Evolutionary conservation across 1,140 invertebrate genomes (phyloP).

Genomic region (Dufourea novaeangliae): DNA sequence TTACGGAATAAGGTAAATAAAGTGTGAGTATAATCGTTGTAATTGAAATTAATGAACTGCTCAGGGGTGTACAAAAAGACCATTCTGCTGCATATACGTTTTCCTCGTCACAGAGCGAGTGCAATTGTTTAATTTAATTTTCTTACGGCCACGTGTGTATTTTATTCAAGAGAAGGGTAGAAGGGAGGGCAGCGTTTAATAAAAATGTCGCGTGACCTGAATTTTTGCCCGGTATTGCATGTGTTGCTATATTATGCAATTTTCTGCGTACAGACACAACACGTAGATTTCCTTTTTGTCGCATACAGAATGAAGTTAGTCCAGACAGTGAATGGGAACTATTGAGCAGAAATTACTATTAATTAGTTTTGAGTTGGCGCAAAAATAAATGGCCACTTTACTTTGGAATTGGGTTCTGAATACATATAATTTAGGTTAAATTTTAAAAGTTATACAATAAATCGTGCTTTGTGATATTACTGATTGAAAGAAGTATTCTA

Average conservation of each 20-base stretch:
- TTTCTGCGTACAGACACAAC: neutral
- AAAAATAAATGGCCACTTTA: too few species aligned
- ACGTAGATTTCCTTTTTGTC: neutral
- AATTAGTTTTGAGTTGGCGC: neutral
- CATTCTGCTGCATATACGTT: neutral
- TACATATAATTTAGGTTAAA: too few species aligned
- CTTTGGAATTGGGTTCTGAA: too few species aligned
- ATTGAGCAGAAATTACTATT: neutral
- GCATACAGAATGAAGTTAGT: neutral
- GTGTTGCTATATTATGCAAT: neutral
- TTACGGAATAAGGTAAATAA: too few species aligned
- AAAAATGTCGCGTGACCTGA: neutral
- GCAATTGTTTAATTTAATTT: constrained; percentile 1
- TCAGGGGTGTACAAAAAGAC: neutral
- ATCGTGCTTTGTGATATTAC: too few species aligned
- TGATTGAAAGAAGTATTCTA: too few species aligned
- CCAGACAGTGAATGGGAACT: neutral
- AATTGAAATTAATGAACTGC: neutral
- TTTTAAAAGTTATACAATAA: too few species aligned
- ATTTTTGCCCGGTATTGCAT: neutral
- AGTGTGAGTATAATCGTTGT: too few species aligned
- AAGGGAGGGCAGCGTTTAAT: neutral
- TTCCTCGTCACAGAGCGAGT: neutral
- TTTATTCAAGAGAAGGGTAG: neutral
- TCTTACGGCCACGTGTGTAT: neutral